These are phyloP conservation scores for Anabacerthia variegaticeps DNA, from an alignment of 2,797 vertebrate species.

Conservation along the genomic window DNA sequence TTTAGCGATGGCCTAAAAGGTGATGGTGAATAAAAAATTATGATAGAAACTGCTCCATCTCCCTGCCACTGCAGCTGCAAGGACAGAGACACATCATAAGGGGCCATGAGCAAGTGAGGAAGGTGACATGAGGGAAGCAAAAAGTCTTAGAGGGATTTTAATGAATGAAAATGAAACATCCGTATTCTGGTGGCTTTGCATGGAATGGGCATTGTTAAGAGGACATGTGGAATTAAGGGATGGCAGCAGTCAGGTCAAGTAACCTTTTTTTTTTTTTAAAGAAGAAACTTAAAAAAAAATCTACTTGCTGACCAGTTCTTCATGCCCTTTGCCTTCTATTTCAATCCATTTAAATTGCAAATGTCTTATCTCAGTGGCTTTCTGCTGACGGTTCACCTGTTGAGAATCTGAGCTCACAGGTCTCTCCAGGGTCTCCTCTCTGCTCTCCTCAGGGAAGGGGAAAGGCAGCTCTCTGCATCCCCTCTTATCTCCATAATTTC, in stretches of 20 bases:
- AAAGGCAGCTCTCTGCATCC: background rate
- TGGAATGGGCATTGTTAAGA: background rate
- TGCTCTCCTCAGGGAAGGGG: background rate
- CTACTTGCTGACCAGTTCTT: background rate
- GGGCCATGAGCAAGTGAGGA: background rate
- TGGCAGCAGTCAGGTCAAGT: background rate
- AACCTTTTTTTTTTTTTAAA: background rate
- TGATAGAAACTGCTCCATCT: background rate
- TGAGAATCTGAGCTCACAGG: background rate
- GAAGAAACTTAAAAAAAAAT: background rate
- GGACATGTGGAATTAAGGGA: background rate
- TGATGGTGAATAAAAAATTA: background rate
- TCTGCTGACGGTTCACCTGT: background rate
- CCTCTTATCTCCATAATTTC: slow-evolving; percentile 14
- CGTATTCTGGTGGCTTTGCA: background rate
- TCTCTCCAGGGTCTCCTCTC: background rate
- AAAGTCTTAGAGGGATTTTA: background rate
- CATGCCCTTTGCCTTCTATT: background rate
- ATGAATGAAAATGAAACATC: background rate
- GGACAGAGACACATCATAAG: background rate
- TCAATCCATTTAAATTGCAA: slow-evolving; percentile 19
- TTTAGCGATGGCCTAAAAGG: background rate
- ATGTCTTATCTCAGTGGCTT: background rate
- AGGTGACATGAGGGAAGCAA: background rate
- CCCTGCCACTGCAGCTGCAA: background rate